These are phyloP conservation scores for Tiaroga cobitis DNA, from an alignment of 2,797 vertebrate genomes.

Conservation along the genomic window DNA sequence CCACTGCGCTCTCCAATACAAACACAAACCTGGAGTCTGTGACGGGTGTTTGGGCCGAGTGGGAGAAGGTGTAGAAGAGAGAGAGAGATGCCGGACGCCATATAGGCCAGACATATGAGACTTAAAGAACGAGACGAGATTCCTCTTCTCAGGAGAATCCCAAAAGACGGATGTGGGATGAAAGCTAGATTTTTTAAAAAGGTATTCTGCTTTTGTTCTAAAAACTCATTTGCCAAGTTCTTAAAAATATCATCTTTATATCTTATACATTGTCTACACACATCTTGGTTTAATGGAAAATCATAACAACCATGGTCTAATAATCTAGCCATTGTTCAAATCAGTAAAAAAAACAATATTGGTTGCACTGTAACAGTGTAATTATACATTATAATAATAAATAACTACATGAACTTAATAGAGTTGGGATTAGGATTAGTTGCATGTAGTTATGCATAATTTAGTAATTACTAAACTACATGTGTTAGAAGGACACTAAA, in stretches of 20 bases:
- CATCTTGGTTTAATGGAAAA: neutral
- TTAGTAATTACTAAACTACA: too few relatives aligned
- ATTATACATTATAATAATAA: neutral
- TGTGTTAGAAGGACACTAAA: neutral
- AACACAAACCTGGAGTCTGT: constrained; percentile 22
- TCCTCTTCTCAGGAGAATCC: neutral
- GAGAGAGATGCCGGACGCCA: neutral
- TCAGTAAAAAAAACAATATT: neutral
- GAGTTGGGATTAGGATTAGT: neutral
- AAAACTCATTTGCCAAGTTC: neutral
- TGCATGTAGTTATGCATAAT: neutral
- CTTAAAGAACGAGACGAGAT: neutral
- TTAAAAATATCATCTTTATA: neutral
- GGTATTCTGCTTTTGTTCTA: neutral
- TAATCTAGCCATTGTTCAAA: neutral
- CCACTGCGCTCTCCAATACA: constrained; percentile 21
- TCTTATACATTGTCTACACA: neutral
- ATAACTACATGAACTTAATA: neutral
- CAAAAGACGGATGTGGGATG: neutral
- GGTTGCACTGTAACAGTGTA: too few relatives aligned
- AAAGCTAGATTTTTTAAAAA: neutral
- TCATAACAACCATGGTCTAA: too few relatives aligned
- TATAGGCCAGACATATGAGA: neutral
- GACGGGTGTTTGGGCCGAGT: neutral
- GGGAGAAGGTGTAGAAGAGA: neutral